These are phyloP conservation scores for Euleptes europaea DNA, from an alignment of 2,113 vertebrate species.

Conservation along the genomic window DNA sequence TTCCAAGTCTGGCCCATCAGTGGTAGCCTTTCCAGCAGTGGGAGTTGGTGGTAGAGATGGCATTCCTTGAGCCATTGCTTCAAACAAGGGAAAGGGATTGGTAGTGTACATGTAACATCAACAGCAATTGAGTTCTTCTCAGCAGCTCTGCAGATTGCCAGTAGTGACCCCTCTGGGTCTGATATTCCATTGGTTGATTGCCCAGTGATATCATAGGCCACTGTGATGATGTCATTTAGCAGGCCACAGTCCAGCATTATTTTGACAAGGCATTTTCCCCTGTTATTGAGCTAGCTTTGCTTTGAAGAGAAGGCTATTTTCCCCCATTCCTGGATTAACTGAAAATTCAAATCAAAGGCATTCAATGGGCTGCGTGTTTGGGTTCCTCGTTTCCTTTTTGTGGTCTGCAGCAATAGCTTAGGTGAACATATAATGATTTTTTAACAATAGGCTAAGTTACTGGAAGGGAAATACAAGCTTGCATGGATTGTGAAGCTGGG, in stretches of 20 bases:
- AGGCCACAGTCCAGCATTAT: not conserved
- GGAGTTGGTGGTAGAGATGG: not conserved
- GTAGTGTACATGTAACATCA: not conserved
- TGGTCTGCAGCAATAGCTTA: constrained; percentile 15
- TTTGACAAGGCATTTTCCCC: not conserved
- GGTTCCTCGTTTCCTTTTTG: constrained; percentile 15
- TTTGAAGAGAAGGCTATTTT: not conserved
- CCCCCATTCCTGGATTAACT: constrained; percentile 28
- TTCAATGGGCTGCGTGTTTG: constrained; percentile 40
- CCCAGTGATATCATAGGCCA: not conserved
- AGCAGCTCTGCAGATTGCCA: not conserved
- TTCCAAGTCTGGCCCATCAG: not conserved
- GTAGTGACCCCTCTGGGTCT: not conserved
- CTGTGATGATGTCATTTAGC: not conserved
- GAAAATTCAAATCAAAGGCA: constrained; percentile 15
- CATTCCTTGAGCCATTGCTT: not conserved
- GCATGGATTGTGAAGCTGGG: not conserved
- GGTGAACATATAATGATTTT: constrained; percentile 24
- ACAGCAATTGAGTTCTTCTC: not conserved
- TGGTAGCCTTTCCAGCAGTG: not conserved
- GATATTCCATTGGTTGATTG: not conserved
- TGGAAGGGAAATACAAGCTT: not conserved
- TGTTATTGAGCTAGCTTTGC: not conserved
- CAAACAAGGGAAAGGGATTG: not conserved
- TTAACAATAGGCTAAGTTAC: not conserved